These are phyloP conservation scores for Meghimatium bilineatum DNA, from an alignment of 2,888 invertebrate species.

Conservation along the genomic window DNA sequence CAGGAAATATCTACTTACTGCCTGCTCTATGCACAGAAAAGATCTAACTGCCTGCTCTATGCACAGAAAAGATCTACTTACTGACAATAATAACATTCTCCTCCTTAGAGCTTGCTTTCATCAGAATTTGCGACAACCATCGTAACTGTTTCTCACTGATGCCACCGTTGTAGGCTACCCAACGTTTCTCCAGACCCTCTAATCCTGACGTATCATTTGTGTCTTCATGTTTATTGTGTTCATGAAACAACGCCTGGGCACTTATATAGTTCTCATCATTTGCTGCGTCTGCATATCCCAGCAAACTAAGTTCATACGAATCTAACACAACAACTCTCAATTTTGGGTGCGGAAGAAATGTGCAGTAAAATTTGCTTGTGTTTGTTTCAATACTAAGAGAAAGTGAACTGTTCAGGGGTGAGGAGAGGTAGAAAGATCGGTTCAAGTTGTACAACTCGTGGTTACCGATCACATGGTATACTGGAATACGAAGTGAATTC, in stretches of 20 bases:
- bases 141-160: slow-evolving; percentile 69
- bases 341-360: slow-evolving; percentile 62
- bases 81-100: slow-evolving; percentile 76
- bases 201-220: slow-evolving; percentile 67
- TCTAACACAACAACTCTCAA: slow-evolving; percentile 74
- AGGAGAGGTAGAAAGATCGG: slow-evolving; percentile 61
- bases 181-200: slow-evolving; percentile 62
- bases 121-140: slow-evolving; percentile 72
- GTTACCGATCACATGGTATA: slow-evolving; percentile 75
- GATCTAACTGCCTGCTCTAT: too few species aligned
- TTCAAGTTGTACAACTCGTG: slow-evolving; percentile 77
- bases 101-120: slow-evolving; percentile 60
- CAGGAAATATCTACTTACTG: too few species aligned
- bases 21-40: neutral
- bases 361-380: slow-evolving; percentile 67
- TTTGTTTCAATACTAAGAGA: slow-evolving; percentile 43
- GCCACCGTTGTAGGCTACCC: slow-evolving; percentile 76
- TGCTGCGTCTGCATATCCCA: slow-evolving; percentile 64
- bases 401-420: slow-evolving; percentile 56
- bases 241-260: slow-evolving; percentile 60
- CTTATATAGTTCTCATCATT: slow-evolving; percentile 57
- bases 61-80: slow-evolving; percentile 54
- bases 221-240: slow-evolving; percentile 71
- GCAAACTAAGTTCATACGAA: slow-evolving; percentile 73
- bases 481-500: slow-evolving; percentile 55